A percentile compares a stretch with the other conserved stretches of the same genome.
Conservation (phyloP, 2,113 vertebrate species). For the Micronycteris hirsuta region DNA sequence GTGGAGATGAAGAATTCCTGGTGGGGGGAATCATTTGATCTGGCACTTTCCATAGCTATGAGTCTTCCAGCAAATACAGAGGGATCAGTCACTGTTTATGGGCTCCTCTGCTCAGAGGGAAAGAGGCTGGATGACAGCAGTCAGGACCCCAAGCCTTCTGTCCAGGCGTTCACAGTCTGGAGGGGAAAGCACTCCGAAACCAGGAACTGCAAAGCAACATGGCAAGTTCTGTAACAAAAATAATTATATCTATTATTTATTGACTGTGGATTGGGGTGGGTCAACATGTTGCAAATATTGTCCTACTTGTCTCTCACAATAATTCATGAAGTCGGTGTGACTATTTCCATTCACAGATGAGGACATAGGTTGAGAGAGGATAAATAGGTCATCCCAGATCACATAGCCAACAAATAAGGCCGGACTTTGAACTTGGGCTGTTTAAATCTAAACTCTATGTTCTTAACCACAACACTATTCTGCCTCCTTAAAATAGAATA, state of each 20-base stretch:
- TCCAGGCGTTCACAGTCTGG: background rate
- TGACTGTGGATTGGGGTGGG: background rate
- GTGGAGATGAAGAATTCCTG: background rate
- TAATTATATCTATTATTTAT: constrained; percentile 22
- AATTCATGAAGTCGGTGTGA: background rate
- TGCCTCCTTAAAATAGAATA: background rate
- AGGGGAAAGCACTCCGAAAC: background rate
- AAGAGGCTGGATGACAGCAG: background rate
- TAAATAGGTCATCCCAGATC: background rate
- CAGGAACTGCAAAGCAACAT: background rate
- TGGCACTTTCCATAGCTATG: background rate
- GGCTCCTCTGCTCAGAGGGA: background rate
- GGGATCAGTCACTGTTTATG: background rate
- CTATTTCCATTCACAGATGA: constrained; percentile 4
- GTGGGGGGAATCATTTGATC: background rate
- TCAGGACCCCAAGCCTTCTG: background rate
- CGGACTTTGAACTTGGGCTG: background rate
- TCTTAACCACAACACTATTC: background rate
- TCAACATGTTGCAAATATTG: constrained; percentile 22
- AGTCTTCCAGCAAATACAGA: background rate
- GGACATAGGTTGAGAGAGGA: background rate
- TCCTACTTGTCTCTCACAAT: background rate
- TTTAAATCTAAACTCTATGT: background rate
- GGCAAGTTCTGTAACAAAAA: background rate
- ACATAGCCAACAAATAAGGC: background rate